Evolutionary conservation across 30 jellyfish, hydroid and myxozoan species (phyloP), one percentile per base, ranked within the genome.

Genomic region (Aurelia coerulea): DNA sequence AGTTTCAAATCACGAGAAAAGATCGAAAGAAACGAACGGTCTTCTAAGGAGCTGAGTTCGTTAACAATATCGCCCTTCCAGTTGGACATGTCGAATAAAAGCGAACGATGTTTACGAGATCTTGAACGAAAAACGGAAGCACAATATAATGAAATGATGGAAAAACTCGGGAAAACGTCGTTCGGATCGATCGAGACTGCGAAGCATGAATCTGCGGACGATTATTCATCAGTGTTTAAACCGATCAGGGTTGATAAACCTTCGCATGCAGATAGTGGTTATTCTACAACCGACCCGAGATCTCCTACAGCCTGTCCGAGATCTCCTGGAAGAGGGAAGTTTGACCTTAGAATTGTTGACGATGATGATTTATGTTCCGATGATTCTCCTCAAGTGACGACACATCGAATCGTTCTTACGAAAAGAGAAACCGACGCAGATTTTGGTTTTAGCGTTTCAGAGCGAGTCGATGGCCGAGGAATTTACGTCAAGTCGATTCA

Each of bases 391-490:
- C 78, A 65, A 33, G 49, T 68, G 9, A 67, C 91, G 41, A 53
- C 72, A 1, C 91, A 81, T 54, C 91, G 91, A 5, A 81, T 81
- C 59, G 76, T 81, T 2, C 67, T 84, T 15, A 84, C 87, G 33
- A 72, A 65, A 65, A 37, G 52, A 13, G 87, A 72, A 13, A 37
- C 23, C 39, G 87, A 74, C 70, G 68, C 80, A 56, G 97, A 80
- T 58, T 88, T 78, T 54, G 97, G 97, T 14, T 88, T 88, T 64
- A 88, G 97, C 33, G 58, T 88, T n/a, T 79, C 97, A n/a, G 97
- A 88, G 34, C 80, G 86, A 52, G 51, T 80, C 59, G 80, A 74
- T 39, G 97, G 91, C 13, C 41, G 56, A 0, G 97, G 97, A 4
- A 81, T 88, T 17, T 88, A 50, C 65, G 79, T 88, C 15, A 73